phyloP scores from a whole-genome alignment of 2,797 vertebrate genomes.

The Mormyrops attenuatus region DNA sequence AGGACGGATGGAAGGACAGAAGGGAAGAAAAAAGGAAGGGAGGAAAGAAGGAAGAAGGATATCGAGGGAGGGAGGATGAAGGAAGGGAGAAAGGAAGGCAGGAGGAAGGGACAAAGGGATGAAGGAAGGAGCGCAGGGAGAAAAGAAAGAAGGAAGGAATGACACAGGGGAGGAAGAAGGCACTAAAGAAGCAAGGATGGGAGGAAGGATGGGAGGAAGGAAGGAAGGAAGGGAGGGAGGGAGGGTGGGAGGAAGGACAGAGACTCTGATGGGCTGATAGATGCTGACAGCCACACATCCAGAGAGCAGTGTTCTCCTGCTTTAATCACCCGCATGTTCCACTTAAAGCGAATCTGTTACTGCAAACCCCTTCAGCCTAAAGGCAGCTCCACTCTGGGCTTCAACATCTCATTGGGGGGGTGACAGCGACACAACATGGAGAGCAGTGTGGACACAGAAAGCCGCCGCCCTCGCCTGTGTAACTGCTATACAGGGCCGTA shows the following conservation, averaged over 20 bases:
- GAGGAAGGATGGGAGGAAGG: too few relatives aligned
- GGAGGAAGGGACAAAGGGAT: neutral
- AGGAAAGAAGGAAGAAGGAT: neutral
- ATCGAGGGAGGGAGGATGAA: neutral
- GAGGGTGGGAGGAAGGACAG: slow-evolving; percentile 30
- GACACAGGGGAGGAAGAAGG: neutral
- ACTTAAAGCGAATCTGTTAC: slow-evolving; percentile 59
- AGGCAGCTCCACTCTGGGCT: slow-evolving; percentile 26
- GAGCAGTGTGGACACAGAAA: neutral
- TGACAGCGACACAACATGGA: neutral
- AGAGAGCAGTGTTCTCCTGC: slow-evolving; percentile 66
- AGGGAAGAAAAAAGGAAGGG: neutral
- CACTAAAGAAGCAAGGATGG: too few relatives aligned
- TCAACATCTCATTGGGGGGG: neutral
- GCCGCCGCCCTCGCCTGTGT: slow-evolving; percentile 49
- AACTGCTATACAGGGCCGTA: slow-evolving; percentile 73
- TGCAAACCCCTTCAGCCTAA: slow-evolving; percentile 45
- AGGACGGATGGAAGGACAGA: neutral
- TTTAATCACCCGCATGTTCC: slow-evolving; percentile 66
- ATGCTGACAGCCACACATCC: slow-evolving; percentile 47
- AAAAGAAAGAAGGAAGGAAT: neutral
- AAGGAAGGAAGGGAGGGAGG: slow-evolving; percentile 11
- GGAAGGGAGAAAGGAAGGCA: too few relatives aligned
- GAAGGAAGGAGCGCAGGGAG: neutral
- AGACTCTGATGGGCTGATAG: slow-evolving; percentile 43